Base-by-base conservation (phyloP, 2,113 vertebrate genomes). In the Pseudonaja textilis region DNA sequence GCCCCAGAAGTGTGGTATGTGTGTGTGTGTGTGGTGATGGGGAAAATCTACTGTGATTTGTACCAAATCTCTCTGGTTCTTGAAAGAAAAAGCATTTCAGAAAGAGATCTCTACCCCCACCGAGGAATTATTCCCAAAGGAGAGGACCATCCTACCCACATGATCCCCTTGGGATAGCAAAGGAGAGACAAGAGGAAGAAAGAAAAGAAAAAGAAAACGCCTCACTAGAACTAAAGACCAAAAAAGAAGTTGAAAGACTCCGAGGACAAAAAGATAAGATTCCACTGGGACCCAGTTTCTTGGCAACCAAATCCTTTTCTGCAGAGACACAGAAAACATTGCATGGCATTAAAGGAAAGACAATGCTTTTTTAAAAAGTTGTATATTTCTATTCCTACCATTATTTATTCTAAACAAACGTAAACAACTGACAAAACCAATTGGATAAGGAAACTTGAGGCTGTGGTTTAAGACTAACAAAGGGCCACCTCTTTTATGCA, bases 231-330 rank as follows among this genome's bases (percentile, higher is more conserved):
- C 42, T 34, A n/a, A 47, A 74, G 92, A 54, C 56, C 42, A 59
- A 89, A 93, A 81, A 16, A 6, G 50, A 34, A 14, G 54, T 9
- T 16, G 42, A 59, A 39, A 89, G 85, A n/a, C 55, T 56, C 45
- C 0, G 25, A 47, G 55, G n/a, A 85, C 42, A 56, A 57, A 26
- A 86, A 23, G 23, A 87, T 64, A 86, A 23, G 16, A 87, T 64
- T 88, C 85, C 90, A 52, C 61, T 4, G 26, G 52, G 86, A 90
- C 29, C 6, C 5, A 64, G 88, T 91, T 54, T 89, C 93, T 25
- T 89, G 93, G 90, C 69, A 89, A 93, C 87, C 16, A 56, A 52
- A 86, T 91, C 69, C 54, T 88, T 88, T 88, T 55, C 61, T 45
- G 34, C n/a, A 29, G 45, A 89, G 52, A 14, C 47, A 39, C 55